Evolutionary conservation across 2,888 invertebrate species (phyloP), one percentile per base, ranked within the genome.

Genomic region (Drosophila kuntzei): DNA sequence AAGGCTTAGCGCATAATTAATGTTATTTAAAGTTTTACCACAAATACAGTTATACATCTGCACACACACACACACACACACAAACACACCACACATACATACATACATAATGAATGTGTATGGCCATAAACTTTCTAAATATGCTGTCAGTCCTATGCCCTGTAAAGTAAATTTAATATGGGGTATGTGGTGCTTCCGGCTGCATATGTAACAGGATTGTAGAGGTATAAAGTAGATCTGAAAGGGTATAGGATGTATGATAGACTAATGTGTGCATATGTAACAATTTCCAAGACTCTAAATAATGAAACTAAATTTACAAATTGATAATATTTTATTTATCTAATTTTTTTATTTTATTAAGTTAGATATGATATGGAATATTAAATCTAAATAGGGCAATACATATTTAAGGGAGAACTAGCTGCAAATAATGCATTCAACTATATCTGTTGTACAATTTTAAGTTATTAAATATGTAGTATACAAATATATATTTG

Each of bases 1-100:
- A 66, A 63, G 62, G 78, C 70, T 76, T 73, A 77, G 69, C 62
- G 65, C 73, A 77, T 76, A 77, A 76, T 77, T 77, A 78, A 76
- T 76, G 78, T 73, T 70, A 73, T 77, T 78, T 77, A 73, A 70
- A 77, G 73, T 76, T 75, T 66, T 47, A 43, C 46, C 54, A 67
- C 44, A 67, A 36, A 64, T 5, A 54, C 22, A 39, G 16, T n/a
- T n/a, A 47, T 12, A n/a, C 55, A 55, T 18, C 2, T 12, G 16
- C 29, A 54, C 32, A 16, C 25, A 34, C 3, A 47, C 7, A 34
- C 27, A 39, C 11, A 39, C 50, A 29, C 63, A 22, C 11, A 41
- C 4, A 27, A 18, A 11, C 12, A 20, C 8, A 20, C 3, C 22
- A 32, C 3, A 4, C 58, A 18, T 59, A 22, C 12, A 41, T 53